These are phyloP conservation scores for Nasonia oneida DNA, from an alignment of 2,888 invertebrate species.

Conservation along the genomic window DNA sequence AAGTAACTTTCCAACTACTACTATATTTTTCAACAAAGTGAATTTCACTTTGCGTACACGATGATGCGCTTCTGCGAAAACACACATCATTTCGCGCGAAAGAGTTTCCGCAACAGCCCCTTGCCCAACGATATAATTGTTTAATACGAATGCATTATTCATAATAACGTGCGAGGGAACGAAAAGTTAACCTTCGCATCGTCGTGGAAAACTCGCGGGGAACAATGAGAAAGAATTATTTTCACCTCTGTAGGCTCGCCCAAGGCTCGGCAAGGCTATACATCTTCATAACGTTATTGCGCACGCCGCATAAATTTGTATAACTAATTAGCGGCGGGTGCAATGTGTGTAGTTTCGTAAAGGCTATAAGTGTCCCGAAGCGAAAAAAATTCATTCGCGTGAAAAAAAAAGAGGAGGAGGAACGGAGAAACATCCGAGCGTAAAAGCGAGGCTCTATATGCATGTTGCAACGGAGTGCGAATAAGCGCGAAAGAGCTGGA, in stretches of 20 bases:
- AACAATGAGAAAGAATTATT: slow-evolving; percentile 58
- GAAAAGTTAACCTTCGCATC: slow-evolving; percentile 46
- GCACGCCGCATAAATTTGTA: slow-evolving; percentile 57
- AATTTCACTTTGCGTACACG: not conserved
- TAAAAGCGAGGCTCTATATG: too few species aligned
- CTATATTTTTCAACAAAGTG: slow-evolving; percentile 9
- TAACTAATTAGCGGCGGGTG: slow-evolving; percentile 56
- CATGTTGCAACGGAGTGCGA: slow-evolving; percentile 32
- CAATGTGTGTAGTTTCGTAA: slow-evolving; percentile 53
- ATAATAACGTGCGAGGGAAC: slow-evolving; percentile 17
- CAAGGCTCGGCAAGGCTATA: slow-evolving; percentile 36
- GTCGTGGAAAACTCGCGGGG: slow-evolving; percentile 37
- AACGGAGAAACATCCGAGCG: slow-evolving; percentile 31
- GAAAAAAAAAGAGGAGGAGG: slow-evolving; percentile 36
- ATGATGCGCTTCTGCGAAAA: not conserved
- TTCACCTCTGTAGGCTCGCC: slow-evolving; percentile 42
- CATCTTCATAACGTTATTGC: slow-evolving; percentile 58
- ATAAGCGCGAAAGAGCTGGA: slow-evolving; percentile 24
- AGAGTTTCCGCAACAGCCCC: not conserved
- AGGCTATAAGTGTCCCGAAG: slow-evolving; percentile 33
- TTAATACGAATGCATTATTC: slow-evolving; percentile 42
- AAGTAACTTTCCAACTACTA: slow-evolving; percentile 18
- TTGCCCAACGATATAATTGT: slow-evolving; percentile 34
- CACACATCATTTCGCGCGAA: not conserved
- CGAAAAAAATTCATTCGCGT: slow-evolving; percentile 30